Evolutionary conservation across 2,797 vertebrate genomes (phyloP), one percentile per base, ranked within the genome.

Genomic region (Tangara arthus): DNA sequence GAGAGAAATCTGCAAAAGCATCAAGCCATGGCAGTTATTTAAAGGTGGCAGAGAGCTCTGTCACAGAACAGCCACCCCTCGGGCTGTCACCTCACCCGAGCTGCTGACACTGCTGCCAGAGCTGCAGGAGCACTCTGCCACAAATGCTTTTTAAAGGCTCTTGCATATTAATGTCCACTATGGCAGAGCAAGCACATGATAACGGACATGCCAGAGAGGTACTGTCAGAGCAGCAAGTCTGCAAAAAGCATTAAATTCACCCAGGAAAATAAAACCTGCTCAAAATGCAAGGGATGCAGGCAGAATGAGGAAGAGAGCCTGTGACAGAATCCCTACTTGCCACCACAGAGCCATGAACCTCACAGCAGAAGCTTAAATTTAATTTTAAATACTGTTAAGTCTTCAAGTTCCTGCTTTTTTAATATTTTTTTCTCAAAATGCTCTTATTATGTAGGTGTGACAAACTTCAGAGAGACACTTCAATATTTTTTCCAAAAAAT

Each of bases 401-500:
- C 7, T 46, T 16, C 3, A 26, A 3, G 3, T 34, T 56, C 28
- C 49, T 44, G 11, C 34, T n/a, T 63, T 68, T n/a, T 32, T 0
- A 3, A 8, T 34, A 2, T 47, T 56, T 39, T 37, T n/a, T 53
- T 41, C 15, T 4, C 27, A 46, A 69, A 60, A 27, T 18, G 8
- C 2, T 76, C 49, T 50, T n/a, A 66, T 34, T 63, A 57, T 63
- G 49, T 15, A 49, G 9, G 4, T 55, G 19, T 22, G 27, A 50
- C 11, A 35, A 57, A 22, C 18, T 59, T 73, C 11, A 47, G 2
- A 80, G 6, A 30, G 21, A 34, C 3, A 32, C 8, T 34, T 44
- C 0, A 37, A 5, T 9, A 0, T 19, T 68, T 44, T 44, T 61
- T 16, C 3, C 0, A 18, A 42, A n/a, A 19, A 68, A 46, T 2